These are phyloP conservation scores for Rostratula benghalensis DNA, from an alignment of 2,113 vertebrate genomes.

Conservation along the genomic window DNA sequence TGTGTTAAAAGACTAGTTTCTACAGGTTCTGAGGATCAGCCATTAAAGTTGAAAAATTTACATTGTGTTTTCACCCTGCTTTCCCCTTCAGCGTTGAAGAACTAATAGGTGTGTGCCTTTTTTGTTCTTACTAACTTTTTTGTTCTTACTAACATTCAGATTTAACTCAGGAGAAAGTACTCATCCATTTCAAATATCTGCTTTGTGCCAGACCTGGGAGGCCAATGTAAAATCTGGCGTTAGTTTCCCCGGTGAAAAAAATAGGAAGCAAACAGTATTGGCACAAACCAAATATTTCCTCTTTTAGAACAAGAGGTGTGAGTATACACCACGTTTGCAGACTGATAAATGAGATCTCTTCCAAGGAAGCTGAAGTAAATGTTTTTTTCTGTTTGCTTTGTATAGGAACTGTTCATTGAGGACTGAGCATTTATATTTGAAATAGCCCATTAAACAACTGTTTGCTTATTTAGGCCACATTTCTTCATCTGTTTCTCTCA, in stretches of 20 bases:
- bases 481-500: background rate
- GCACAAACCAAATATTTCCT: background rate
- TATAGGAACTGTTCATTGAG: slow-evolving; percentile 6
- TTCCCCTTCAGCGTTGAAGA: background rate
- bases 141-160: background rate
- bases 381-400: slow-evolving; percentile 25
- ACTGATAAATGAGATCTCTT: background rate
- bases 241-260: background rate
- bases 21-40: background rate
- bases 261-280: background rate
- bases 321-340: background rate
- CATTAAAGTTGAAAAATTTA: background rate
- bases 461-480: background rate
- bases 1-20: background rate
- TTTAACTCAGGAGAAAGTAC: background rate
- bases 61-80: background rate
- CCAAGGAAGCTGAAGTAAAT: background rate
- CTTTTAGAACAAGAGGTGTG: slow-evolving; percentile 3
- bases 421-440: slow-evolving; percentile 18
- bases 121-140: background rate
- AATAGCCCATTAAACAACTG: background rate
- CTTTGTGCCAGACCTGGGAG: background rate
- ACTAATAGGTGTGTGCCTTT: background rate
- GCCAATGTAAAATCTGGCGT: background rate
- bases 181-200: background rate